Base-by-base conservation (phyloP, 2,888 invertebrate species). In the Athalia circularis region DNA sequence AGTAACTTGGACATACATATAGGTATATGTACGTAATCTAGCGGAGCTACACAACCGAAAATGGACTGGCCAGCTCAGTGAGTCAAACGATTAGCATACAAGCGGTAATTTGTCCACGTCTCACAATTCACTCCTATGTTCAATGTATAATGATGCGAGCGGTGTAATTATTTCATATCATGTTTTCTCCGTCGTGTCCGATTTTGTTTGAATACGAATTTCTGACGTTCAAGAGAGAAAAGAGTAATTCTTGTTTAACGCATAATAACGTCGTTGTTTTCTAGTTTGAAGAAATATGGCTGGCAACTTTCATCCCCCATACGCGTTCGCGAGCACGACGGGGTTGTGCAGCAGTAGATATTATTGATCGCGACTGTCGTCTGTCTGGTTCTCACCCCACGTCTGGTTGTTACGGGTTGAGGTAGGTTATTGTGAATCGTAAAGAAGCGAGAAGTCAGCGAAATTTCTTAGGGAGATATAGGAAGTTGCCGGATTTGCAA, bases 281-380 rank as follows among this genome's bases (percentile, higher is more conserved):
- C 0, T 29, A 29, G 29, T 29, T 29, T 29, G 29, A 29, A 29
- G 29, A 29, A 29, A 29, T 29, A 29, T 29, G 29, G 29, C 29
- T 29, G 29, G 0, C 29, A 29, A 29, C 29, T 29, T 29, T 29
- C 29, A 29, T 29, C 29, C 29, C 29, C 29, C 29, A 29, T 29
- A 29, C 29, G 29, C 29, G 29, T 29, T 29, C 29, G 29, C 29
- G 29, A 29, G 6, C 65, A 13, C 65, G 47, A 11, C 64, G 64
- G 43, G 6, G 65, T 48, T 61, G n/a, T 9, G 43, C 11, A 50
- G 43, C 43, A 8, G 54, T 8, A 11, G 54, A 54, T 11, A n/a
- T 68, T 68, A 68, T 68, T 68, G 68, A 68, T 65, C 65, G 76
- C 76, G 47, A 76, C 76, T 76, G 76, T 76, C 76, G 76, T 76